phyloP scores from a whole-genome alignment of 2,888 invertebrate genomes.

The Lasioglossum figueresi region DNA sequence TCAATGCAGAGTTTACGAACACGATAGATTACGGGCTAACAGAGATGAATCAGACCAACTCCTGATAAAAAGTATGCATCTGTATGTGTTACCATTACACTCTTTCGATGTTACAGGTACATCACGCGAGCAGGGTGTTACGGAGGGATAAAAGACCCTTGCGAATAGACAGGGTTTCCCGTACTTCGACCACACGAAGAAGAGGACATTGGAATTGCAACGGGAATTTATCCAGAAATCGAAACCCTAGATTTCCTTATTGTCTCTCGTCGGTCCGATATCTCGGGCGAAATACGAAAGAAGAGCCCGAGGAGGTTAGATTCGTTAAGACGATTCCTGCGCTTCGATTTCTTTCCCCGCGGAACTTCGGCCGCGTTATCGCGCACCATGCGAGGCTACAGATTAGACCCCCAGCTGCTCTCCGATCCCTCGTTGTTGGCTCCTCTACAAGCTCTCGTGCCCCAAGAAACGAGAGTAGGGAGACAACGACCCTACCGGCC shows the following conservation, averaged over 20 bases:
- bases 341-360: constrained; percentile 37
- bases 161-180: background rate
- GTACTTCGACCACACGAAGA: background rate
- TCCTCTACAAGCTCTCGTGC: constrained; percentile 42
- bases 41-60: background rate
- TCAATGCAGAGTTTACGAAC: background rate
- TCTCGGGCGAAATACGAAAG: background rate
- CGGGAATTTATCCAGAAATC: background rate
- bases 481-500: constrained; percentile 63
- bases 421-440: constrained; percentile 54
- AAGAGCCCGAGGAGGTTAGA: background rate
- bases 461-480: constrained; percentile 60
- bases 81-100: background rate
- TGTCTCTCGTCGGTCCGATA: background rate
- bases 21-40: background rate
- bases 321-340: background rate
- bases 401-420: constrained; percentile 71
- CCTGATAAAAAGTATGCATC: background rate
- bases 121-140: background rate
- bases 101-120: constrained; percentile 4
- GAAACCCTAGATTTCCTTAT: background rate
- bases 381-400: constrained; percentile 48
- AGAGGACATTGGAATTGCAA: background rate
- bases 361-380: constrained; percentile 55
- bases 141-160: background rate